phyloP scores from a whole-genome alignment of 2,888 invertebrate genomes.

The Philhelius pedissequus region DNA sequence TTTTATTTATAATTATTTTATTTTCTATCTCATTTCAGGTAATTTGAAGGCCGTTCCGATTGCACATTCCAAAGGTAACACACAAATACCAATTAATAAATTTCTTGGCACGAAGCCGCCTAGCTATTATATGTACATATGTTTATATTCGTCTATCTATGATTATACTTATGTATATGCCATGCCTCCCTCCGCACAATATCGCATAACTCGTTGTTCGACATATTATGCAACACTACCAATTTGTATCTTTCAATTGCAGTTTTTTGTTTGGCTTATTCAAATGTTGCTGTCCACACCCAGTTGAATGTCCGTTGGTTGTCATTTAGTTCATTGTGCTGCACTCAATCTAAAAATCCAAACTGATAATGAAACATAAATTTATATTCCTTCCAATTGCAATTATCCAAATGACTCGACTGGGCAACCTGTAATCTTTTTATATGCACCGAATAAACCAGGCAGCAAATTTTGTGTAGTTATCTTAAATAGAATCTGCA shows the following conservation, averaged over 20 bases:
- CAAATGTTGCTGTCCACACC: slow-evolving; percentile 48
- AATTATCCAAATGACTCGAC: slow-evolving; percentile 4
- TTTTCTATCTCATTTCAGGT: slow-evolving; percentile 30
- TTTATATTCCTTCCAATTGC: slow-evolving; percentile 10
- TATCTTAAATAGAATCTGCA: slow-evolving; percentile 44
- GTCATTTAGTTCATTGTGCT: background rate
- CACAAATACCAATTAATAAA: slow-evolving; percentile 16
- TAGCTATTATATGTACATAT: too few relatives aligned
- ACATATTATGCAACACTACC: slow-evolving; percentile 20
- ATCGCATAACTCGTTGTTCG: slow-evolving; percentile 4
- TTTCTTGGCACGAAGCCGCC: background rate
- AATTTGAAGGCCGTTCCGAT: slow-evolving; percentile 44
- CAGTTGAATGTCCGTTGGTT: background rate
- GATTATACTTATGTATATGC: too few relatives aligned
- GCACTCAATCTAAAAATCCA: slow-evolving; percentile 5
- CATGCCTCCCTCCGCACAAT: too few relatives aligned
- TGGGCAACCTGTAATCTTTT: slow-evolving; percentile 14
- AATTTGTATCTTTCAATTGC: slow-evolving; percentile 43
- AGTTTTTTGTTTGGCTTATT: slow-evolving; percentile 16
- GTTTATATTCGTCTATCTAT: too few relatives aligned
- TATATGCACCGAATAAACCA: background rate
- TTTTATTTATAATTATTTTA: slow-evolving; percentile 6
- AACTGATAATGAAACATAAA: slow-evolving; percentile 41
- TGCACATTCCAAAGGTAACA: slow-evolving; percentile 46
- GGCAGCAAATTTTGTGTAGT: background rate